Conservation (phyloP, 2,113 vertebrate genomes). For the Ursus arctos region DNA sequence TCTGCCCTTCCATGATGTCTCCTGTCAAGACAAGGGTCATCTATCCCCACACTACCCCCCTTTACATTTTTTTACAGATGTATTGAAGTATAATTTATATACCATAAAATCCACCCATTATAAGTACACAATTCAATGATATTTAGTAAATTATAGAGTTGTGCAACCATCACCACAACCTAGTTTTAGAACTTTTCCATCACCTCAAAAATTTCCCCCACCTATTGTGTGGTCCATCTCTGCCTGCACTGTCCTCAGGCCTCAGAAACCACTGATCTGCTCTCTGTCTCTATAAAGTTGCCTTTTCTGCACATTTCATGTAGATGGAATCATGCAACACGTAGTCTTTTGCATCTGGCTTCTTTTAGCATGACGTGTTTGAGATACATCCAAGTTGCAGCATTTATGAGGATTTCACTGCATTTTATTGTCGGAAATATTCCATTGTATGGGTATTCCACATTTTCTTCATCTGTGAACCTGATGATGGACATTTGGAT, state of each 20-base stretch:
- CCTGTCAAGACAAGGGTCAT: background rate
- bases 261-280: background rate
- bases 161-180: background rate
- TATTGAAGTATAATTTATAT: conserved; percentile 34
- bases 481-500: background rate
- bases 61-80: background rate
- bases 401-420: background rate
- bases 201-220: background rate
- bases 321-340: background rate
- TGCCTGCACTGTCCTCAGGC: background rate
- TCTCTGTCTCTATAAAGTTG: background rate
- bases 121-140: background rate
- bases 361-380: background rate
- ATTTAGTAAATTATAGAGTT: conserved; percentile 46
- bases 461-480: background rate
- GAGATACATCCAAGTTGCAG: background rate
- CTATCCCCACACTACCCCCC: background rate
- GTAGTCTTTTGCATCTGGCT: background rate
- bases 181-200: conserved; percentile 24
- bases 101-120: background rate
- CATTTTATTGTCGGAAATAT: background rate
- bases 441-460: too few relatives aligned
- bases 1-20: background rate
- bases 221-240: background rate
- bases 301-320: conserved; percentile 15